Evolutionary conservation across 2,797 vertebrate genomes (phyloP), one percentile per base, ranked within the genome.

Genomic region (Anas flavirostris): DNA sequence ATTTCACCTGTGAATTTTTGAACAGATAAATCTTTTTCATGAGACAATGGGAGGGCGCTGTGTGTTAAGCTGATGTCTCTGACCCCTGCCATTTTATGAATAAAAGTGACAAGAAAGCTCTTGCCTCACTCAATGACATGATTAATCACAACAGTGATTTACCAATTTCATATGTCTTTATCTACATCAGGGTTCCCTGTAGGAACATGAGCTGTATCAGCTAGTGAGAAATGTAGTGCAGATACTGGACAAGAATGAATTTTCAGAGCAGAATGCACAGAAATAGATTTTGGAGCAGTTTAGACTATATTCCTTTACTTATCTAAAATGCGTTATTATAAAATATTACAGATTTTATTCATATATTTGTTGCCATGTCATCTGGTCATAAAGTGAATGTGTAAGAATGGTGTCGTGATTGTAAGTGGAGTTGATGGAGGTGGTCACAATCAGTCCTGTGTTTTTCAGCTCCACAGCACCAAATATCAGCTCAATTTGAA

Each of bases 61-160:
- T 72, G 43, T 62, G 50, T 79, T 86, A 77, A 56, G 43, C 53
- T 92, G 62, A 89, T 86, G 29, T 75, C 60, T 85, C 31, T 91
- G 73, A 80, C 53, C 84, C 41, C 31, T 92, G 37, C 26, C 62
- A 86, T 82, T 95, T 86, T 68, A 39, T 74, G 56, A 74, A 75
- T 86, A 78, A 85, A 91, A 82, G 31, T 89, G 84, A 59, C 84
- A 92, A 89, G 84, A 80, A 95, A 41, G 55, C 56, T 89, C 76
- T 87, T 95, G 60, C 41, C 39, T 85, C 60, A 46, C 81, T 92
- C 72, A 93, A 28, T 92, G 82, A 74, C 55, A 52, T 63, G 73
- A 86, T 92, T 83, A 87, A 60, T 92, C 50, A 64, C 60, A 91
- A 68, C 12, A 55, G 26, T 66, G 86, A 90, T 93, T 95, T 97